Evolutionary conservation across 1,140 invertebrate genomes (phyloP), one percentile per base, ranked within the genome.

Genomic region (Subanguina moxae): DNA sequence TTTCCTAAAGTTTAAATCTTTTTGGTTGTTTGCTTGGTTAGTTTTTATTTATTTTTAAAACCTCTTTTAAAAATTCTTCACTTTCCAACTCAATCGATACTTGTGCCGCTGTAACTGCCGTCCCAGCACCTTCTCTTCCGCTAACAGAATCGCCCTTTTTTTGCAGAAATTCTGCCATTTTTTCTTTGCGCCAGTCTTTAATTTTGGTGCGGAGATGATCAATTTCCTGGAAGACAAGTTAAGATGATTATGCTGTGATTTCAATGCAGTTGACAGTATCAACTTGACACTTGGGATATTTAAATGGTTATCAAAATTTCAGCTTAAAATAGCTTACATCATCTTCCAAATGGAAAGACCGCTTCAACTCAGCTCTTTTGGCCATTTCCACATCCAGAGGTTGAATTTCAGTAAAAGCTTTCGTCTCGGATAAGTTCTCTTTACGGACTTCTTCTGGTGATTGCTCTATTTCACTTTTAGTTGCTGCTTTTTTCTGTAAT

Each of bases 301-400:
- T n/a, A n/a, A n/a, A n/a, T n/a, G n/a, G n/a, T n/a, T n/a, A n/a
- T n/a, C n/a, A n/a, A n/a, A n/a, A n/a, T 8, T 25, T 21, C 8
- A 15, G 17, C 48, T 25, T 7, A 52, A 52, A 8, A 52, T 15
- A 3, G 17, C 48, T 52, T 25, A 52, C 57, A 21, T 66, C 30
- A 58, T 48, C 59, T n/a, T 66, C 56, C 15, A 68, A 43, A 17
- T 45, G 56, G 30, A 68, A 68, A 46, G 48, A 21, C 48, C 45
- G 57, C 17, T 52, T 61, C 15, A 68, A n/a, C 23, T 65, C 66
- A 23, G 42, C 25, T 25, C 43, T 61, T 30, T 68, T 45, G 19
- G 27, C 28, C 27, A 64, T 43, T 23, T 19, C 46, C 23, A 48
- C 32, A 23, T 42, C 38, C n/a, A 28, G 30, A 25, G 25, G 17